These are phyloP conservation scores for Trichopria drosophilae DNA, from an alignment of 2,888 invertebrate genomes.

Conservation along the genomic window DNA sequence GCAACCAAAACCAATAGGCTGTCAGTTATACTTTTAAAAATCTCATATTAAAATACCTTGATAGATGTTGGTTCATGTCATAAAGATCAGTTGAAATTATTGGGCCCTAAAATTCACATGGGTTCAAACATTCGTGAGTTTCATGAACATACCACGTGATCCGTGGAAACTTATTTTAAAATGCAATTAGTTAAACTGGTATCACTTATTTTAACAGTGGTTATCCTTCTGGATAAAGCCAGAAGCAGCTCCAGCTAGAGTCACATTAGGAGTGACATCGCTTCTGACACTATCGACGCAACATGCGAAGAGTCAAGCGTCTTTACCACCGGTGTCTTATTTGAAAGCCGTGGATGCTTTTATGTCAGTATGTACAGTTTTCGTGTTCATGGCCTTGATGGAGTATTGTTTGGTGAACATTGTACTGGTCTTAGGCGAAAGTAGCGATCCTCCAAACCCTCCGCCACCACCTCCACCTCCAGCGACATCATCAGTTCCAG, in stretches of 20 bases:
- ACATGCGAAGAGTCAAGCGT: slow-evolving; percentile 92
- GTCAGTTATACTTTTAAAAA: no score
- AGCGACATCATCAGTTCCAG: slow-evolving; percentile 61
- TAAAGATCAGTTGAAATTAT: no score
- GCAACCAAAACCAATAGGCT: no score
- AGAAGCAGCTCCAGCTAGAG: slow-evolving; percentile 90
- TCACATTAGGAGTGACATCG: slow-evolving; percentile 89
- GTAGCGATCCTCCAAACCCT: slow-evolving; percentile 64
- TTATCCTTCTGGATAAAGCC: slow-evolving; percentile 95
- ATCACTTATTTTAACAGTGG: slow-evolving; percentile 71
- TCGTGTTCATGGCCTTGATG: slow-evolving; percentile 93
- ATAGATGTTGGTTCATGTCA: no score
- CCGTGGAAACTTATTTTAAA: no score
- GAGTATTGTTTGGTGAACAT: slow-evolving; percentile 90
- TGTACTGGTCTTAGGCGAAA: slow-evolving; percentile 65
- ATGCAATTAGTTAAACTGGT: no score
- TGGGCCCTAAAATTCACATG: no score
- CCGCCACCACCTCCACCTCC: slow-evolving; percentile 66
- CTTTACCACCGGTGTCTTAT: slow-evolving; percentile 90
- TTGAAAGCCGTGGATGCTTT: slow-evolving; percentile 90
- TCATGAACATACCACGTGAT: no score
- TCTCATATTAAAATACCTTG: no score
- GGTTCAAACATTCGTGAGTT: no score
- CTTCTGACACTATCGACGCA: slow-evolving; percentile 86
- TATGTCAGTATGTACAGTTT: slow-evolving; percentile 91